These are phyloP conservation scores for Syndactyla subalaris DNA, from an alignment of 2,797 vertebrate genomes.

Conservation along the genomic window DNA sequence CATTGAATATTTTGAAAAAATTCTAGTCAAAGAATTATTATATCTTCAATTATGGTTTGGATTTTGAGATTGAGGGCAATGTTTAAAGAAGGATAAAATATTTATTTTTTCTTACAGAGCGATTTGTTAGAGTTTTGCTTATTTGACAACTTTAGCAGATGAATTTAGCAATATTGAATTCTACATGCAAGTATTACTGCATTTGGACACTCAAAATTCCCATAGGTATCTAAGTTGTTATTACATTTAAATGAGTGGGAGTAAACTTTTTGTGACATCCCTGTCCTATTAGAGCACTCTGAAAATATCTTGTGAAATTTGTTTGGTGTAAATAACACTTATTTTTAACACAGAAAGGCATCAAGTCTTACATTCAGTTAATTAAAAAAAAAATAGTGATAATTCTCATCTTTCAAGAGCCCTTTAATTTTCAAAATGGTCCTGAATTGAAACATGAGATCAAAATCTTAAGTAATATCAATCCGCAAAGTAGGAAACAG, in stretches of 20 bases:
- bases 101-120: not conserved
- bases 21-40: not conserved
- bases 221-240: not conserved
- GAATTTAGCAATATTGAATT: not conserved
- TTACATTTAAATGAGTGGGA: not conserved
- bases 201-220: not conserved
- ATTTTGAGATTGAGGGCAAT: not conserved
- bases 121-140: not conserved
- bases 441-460: not conserved
- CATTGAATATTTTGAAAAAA: not conserved
- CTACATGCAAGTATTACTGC: not conserved
- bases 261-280: not conserved
- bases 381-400: not conserved
- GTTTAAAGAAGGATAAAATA: not conserved
- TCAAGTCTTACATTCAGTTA: not conserved
- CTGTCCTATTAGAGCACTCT: not conserved
- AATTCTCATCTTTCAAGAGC: not conserved
- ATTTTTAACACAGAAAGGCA: not conserved
- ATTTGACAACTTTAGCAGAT: not conserved
- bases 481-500: not conserved
- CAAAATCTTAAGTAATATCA: not conserved
- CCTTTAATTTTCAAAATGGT: not conserved
- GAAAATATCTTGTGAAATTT: not conserved
- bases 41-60: not conserved
- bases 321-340: not conserved